Evolutionary conservation across 2,797 vertebrate genomes (phyloP).

Genomic region (Odontamblyopus lacepedii): DNA sequence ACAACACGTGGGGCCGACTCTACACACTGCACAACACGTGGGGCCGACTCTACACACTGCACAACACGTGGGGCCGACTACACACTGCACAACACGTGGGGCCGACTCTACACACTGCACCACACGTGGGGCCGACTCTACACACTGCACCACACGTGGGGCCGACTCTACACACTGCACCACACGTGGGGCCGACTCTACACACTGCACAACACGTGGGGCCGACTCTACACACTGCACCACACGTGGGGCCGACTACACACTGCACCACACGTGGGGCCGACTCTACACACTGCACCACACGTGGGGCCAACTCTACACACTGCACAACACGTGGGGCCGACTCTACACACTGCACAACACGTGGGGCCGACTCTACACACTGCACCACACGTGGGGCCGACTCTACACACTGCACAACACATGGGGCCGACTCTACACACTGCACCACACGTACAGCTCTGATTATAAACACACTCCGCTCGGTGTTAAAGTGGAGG

Average conservation of each 20-base stretch:
- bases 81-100: conserved; percentile 24
- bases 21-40: conserved; percentile 30
- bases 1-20: conserved; percentile 28
- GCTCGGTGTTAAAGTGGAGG: background rate
- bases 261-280: conserved; percentile 28
- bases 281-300: conserved; percentile 27
- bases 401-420: conserved; percentile 24
- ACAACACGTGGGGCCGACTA: conserved; percentile 26
- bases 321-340: conserved; percentile 23
- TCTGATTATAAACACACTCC: conserved; percentile 15
- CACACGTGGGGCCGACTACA: conserved; percentile 32
- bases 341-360: conserved; percentile 15
- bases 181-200: conserved; percentile 16
- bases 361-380: background rate
- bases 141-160: conserved; percentile 23
- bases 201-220: conserved; percentile 25
- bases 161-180: conserved; percentile 10
- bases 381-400: conserved; percentile 23
- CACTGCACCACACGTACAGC: conserved; percentile 26
- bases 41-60: conserved; percentile 29
- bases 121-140: conserved; percentile 5
- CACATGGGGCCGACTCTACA: conserved; percentile 25
- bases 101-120: conserved; percentile 10
- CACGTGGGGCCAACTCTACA: background rate
- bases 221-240: conserved; percentile 28